Evolutionary conservation across 2,797 vertebrate genomes (phyloP).

Genomic region (Myioborus melanocephalus): DNA sequence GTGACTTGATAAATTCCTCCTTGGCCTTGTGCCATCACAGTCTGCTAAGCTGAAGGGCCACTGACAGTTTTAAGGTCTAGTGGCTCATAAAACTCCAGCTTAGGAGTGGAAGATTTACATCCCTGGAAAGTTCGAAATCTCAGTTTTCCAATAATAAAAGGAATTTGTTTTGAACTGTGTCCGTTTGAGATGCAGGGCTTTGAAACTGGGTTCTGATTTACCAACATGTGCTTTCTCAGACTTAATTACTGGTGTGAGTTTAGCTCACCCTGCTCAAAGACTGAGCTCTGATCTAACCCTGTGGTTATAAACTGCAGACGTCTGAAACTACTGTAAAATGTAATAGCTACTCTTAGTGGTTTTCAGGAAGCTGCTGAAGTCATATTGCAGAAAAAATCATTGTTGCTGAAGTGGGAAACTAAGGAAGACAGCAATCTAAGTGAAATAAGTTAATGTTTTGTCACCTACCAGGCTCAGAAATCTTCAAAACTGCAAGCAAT

Average conservation of each 20-base stretch:
- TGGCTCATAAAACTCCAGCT: neutral
- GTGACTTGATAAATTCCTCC: neutral
- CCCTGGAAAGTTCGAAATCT: neutral
- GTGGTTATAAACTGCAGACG: neutral
- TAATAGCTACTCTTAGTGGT: neutral
- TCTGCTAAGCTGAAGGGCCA: conserved; percentile 2
- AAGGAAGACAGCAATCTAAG: neutral
- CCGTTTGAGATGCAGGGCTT: neutral
- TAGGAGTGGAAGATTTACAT: neutral
- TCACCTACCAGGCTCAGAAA: neutral
- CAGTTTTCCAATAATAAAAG: neutral
- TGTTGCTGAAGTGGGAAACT: neutral
- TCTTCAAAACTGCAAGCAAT: neutral
- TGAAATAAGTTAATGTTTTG: neutral
- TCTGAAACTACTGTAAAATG: neutral
- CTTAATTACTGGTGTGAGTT: neutral
- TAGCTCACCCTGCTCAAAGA: neutral
- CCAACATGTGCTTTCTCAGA: neutral
- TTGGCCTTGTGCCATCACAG: neutral
- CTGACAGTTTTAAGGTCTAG: neutral
- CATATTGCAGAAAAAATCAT: neutral
- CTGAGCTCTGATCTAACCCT: neutral
- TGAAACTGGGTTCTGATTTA: neutral
- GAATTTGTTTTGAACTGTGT: neutral
- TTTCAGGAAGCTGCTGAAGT: neutral